Percentiles rank a stretch among this genome's conserved stretches.
phyloP scores from a whole-genome alignment of 1,140 invertebrate genomes.

The Drosophila suzukii region DNA sequence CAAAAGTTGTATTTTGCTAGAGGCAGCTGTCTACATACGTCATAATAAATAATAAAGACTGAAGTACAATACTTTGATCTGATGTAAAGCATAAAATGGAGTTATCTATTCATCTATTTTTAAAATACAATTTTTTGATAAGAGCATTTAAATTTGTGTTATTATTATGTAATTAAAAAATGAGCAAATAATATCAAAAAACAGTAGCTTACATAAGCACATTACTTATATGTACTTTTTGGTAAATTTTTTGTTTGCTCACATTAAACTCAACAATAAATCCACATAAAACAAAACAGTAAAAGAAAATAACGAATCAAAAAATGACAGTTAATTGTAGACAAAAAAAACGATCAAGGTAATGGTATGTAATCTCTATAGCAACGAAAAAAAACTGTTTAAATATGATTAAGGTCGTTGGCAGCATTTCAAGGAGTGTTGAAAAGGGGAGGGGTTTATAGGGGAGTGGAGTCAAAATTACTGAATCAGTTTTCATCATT shows the following conservation, averaged over 20 bases:
- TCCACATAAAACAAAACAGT: conserved; percentile 16
- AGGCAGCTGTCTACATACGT: neutral
- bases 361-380: conserved; percentile 58
- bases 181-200: neutral
- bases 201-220: conserved; percentile 1
- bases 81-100: neutral
- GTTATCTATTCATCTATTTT: neutral
- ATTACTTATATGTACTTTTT: neutral
- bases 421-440: conserved; percentile 30
- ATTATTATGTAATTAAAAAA: neutral
- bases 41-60: conserved; percentile 1
- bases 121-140: neutral
- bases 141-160: neutral
- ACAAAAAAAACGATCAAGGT: conserved; percentile 71
- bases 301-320: conserved; percentile 36
- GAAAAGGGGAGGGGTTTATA: neutral
- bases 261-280: conserved; percentile 18
- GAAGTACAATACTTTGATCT: neutral
- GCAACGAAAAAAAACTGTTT: conserved; percentile 53
- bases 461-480: conserved; percentile 32
- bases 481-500: conserved; percentile 28
- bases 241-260: conserved; percentile 4
- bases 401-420: conserved; percentile 72
- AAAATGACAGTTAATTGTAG: conserved; percentile 72
- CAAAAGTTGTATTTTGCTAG: neutral